These are phyloP conservation scores for Brachionus koreanus DNA, from an alignment of 1,140 invertebrate species.

Conservation along the genomic window DNA sequence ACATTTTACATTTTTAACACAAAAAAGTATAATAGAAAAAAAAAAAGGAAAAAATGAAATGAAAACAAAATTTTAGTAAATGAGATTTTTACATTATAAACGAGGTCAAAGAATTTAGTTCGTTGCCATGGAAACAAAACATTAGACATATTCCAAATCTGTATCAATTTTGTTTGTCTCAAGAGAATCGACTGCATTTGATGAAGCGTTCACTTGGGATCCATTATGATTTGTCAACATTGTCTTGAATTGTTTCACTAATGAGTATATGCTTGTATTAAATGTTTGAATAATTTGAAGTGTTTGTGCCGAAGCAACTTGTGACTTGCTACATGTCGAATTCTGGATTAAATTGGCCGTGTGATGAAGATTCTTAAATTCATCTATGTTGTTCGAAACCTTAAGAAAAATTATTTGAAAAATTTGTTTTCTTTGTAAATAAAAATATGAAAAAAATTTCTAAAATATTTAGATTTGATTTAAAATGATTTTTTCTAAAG, in stretches of 20 bases:
- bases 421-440: not conserved
- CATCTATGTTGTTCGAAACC: not conserved
- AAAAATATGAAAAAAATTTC: too few relatives aligned
- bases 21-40: too few relatives aligned
- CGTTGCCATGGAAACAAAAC: slow-evolving; percentile 23
- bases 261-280: slow-evolving; percentile 29
- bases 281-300: slow-evolving; percentile 39
- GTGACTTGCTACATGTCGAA: not conserved
- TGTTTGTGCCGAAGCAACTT: not conserved
- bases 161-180: slow-evolving; percentile 1
- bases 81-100: not conserved
- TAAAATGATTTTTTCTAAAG: too few relatives aligned
- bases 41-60: not conserved
- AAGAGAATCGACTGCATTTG: not conserved
- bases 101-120: slow-evolving; percentile 4
- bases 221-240: not conserved
- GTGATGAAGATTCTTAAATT: slow-evolving; percentile 3
- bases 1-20: slow-evolving; percentile 29
- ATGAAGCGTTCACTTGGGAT: not conserved
- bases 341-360: slow-evolving; percentile 17
- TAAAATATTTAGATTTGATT: too few relatives aligned
- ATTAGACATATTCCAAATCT: slow-evolving; percentile 27
- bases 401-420: not conserved
- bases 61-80: not conserved
- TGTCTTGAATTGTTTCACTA: slow-evolving; percentile 26